Percentiles rank a stretch among this genome's conserved stretches.
These are phyloP conservation scores for Kryphioiulus occultus DNA, from an alignment of 2,888 invertebrate genomes.

Conservation along the genomic window DNA sequence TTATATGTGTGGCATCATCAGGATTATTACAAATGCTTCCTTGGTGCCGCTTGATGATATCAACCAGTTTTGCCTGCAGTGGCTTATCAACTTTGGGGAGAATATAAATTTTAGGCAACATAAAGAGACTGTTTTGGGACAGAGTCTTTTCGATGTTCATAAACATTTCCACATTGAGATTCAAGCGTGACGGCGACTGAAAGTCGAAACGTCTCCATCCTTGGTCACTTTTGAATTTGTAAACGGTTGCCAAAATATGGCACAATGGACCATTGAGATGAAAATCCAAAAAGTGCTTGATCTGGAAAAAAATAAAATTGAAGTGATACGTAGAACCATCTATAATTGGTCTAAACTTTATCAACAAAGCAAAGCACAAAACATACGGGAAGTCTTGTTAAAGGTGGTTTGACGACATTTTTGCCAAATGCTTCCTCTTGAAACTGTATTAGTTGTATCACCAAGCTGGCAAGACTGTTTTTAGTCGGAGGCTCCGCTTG, in stretches of 20 bases:
- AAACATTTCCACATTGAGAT: conserved; percentile 92
- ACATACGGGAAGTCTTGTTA: conserved; percentile 66
- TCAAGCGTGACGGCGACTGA: conserved; percentile 87
- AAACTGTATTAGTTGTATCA: conserved; percentile 90
- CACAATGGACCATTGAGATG: conserved; percentile 92
- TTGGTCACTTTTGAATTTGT: conserved; percentile 95
- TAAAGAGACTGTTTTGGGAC: conserved; percentile 79
- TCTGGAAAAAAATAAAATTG: conserved; percentile 69
- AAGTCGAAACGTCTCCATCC: conserved; percentile 94
- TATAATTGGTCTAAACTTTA: neutral
- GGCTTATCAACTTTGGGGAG: conserved; percentile 80
- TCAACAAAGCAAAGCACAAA: neutral
- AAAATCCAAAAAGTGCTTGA: conserved; percentile 94
- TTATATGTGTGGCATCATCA: conserved; percentile 90
- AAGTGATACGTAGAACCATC: neutral
- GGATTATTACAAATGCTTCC: conserved; percentile 81
- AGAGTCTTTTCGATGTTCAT: conserved; percentile 86
- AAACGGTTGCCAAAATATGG: conserved; percentile 91
- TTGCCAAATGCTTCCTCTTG: conserved; percentile 96
- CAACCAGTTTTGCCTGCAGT: conserved; percentile 75
- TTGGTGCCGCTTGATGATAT: conserved; percentile 85
- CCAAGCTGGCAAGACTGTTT: conserved; percentile 83
- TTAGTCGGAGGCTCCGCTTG: conserved; percentile 95
- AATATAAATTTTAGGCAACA: conserved; percentile 81
- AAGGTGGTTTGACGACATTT: conserved; percentile 82